phyloP scores from a whole-genome alignment of 2,113 vertebrate species.

The Salvelinus sp. region DNA sequence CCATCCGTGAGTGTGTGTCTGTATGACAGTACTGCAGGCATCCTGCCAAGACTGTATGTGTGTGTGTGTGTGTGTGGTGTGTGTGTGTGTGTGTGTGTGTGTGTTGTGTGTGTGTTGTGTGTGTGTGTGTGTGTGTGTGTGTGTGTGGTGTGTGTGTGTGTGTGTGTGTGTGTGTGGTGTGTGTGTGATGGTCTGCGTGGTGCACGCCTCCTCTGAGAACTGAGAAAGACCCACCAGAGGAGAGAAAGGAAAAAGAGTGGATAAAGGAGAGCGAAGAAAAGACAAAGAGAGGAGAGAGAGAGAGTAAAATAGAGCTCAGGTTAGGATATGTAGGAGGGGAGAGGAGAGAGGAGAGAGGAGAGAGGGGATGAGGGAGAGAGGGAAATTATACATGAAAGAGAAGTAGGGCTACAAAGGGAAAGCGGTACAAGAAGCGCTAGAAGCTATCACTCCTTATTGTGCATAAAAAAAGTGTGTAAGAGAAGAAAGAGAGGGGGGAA shows the following conservation, averaged over 20 bases:
- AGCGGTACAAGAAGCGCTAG: neutral
- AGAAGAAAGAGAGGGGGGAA: conserved; percentile 31
- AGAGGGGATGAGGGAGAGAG: no score
- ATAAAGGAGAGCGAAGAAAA: conserved; percentile 29
- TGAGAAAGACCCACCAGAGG: conserved; percentile 14
- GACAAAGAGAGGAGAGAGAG: conserved; percentile 47
- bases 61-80: no score
- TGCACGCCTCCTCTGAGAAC: conserved; percentile 20
- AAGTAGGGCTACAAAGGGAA: neutral
- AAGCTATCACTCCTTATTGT: neutral
- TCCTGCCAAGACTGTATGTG: no score
- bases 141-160: neutral
- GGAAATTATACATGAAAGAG: no score
- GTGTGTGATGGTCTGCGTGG: neutral
- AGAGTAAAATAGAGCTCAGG: conserved; percentile 1
- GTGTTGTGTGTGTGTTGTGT: neutral
- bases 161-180: neutral
- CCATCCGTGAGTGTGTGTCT: no score
- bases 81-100: no score
- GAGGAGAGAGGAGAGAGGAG: neutral
- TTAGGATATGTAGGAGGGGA: neutral
- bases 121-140: neutral
- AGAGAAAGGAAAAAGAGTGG: conserved; percentile 34
- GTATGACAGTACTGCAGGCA: no score
- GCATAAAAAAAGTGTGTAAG: neutral